Percentiles rank a stretch among this genome's conserved stretches.
phyloP scores from a whole-genome alignment of 2,797 vertebrate genomes.

The Fratercula arctica region DNA sequence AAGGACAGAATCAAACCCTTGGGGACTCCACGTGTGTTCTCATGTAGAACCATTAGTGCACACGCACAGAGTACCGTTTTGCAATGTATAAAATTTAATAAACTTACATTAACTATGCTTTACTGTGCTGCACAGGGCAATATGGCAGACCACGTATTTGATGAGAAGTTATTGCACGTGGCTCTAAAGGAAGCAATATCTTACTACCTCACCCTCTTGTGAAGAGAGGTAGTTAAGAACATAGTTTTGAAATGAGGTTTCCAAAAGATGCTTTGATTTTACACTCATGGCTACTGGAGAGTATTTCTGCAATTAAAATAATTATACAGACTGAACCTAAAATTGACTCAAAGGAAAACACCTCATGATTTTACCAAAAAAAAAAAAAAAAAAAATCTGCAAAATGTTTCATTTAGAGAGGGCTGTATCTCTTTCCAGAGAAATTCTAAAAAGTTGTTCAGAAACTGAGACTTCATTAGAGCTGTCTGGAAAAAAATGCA shows the following conservation, averaged over 20 bases:
- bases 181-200: slow-evolving; percentile 29
- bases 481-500: neutral
- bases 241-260: neutral
- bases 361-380: neutral
- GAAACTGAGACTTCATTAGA: neutral
- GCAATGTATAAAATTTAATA: neutral
- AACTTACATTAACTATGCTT: neutral
- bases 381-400: neutral
- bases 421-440: neutral
- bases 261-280: neutral
- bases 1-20: neutral
- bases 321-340: neutral
- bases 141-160: neutral
- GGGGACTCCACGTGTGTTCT: neutral
- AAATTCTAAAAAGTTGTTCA: neutral
- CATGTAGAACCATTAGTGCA: neutral
- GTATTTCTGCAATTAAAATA: slow-evolving; percentile 19
- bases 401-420: neutral
- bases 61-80: neutral
- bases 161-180: neutral
- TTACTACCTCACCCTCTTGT: neutral
- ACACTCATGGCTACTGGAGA: neutral
- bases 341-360: neutral
- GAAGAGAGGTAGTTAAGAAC: neutral
- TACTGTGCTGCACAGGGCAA: neutral